These are phyloP conservation scores for Poeciliopsis turneri DNA, from an alignment of 2,797 vertebrate species.

Conservation along the genomic window DNA sequence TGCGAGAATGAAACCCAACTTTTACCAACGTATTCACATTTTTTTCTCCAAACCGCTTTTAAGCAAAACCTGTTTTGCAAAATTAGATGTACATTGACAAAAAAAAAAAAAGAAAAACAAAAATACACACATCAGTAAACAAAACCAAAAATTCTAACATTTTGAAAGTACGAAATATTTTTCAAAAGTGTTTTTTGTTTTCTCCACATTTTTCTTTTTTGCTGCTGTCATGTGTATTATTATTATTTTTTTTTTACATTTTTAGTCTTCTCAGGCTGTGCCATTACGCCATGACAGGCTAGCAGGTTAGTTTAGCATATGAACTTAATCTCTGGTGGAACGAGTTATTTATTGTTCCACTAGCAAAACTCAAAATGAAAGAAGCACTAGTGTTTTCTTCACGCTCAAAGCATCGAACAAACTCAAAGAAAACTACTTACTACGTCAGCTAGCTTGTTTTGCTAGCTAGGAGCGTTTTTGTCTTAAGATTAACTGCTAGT, in stretches of 20 bases:
- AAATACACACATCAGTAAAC: not conserved
- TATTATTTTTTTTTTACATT: not conserved
- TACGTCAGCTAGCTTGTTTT: not conserved
- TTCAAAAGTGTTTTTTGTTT: not conserved
- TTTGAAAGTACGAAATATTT: not conserved
- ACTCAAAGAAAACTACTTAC: not conserved
- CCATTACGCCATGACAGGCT: not conserved
- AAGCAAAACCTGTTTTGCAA: not conserved
- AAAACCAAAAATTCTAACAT: not conserved
- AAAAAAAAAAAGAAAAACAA: not conserved
- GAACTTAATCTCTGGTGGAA: not conserved
- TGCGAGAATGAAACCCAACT: not conserved
- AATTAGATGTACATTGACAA: not conserved
- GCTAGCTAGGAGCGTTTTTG: not conserved
- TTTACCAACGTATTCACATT: not conserved
- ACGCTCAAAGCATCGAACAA: not conserved
- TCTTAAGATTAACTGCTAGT: not conserved
- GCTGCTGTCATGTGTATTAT: not conserved
- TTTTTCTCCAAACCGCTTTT: not conserved
- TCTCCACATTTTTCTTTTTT: not conserved
- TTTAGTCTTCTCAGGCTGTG: not conserved
- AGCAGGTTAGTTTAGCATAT: slow-evolving; percentile 18
- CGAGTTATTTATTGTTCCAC: not conserved
- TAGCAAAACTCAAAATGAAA: not conserved
- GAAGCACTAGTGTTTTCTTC: not conserved